These are phyloP conservation scores for Oceanodroma leucorhoa DNA, from an alignment of 2,797 vertebrate genomes.

Conservation along the genomic window DNA sequence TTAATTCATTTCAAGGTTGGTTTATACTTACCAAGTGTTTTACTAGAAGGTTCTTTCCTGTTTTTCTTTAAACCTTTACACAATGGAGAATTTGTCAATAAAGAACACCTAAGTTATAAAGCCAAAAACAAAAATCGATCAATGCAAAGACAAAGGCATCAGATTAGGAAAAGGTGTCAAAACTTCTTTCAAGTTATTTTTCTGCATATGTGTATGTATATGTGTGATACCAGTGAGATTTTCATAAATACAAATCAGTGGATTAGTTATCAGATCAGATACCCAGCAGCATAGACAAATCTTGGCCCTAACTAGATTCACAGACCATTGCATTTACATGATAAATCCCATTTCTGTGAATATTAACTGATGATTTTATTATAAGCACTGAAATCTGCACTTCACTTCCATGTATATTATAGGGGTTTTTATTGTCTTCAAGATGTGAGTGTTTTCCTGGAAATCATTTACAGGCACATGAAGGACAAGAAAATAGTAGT, in stretches of 20 bases:
- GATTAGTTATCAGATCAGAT: not conserved
- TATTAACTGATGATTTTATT: not conserved
- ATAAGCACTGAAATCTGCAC: not conserved
- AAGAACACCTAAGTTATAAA: slow-evolving; percentile 74
- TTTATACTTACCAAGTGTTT: slow-evolving; percentile 62
- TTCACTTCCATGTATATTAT: not conserved
- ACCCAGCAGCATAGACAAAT: not conserved
- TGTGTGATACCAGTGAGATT: not conserved
- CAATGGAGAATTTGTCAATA: slow-evolving; percentile 80
- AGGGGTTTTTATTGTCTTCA: not conserved
- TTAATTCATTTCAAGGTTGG: not conserved
- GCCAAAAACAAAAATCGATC: not conserved
- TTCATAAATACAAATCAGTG: not conserved
- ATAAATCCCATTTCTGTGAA: not conserved
- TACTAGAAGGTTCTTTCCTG: slow-evolving; percentile 27
- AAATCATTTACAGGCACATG: not conserved
- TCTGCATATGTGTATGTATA: not conserved
- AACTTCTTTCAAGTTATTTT: not conserved
- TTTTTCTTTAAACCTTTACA: slow-evolving; percentile 69
- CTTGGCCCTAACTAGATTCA: not conserved
- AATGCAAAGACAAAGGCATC: not conserved
- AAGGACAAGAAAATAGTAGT: not conserved
- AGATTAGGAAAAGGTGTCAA: not conserved
- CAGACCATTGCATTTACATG: not conserved
- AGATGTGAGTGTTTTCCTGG: not conserved